phyloP scores from a whole-genome alignment of 2,113 vertebrate genomes.

The Ovis canadensis region DNA sequence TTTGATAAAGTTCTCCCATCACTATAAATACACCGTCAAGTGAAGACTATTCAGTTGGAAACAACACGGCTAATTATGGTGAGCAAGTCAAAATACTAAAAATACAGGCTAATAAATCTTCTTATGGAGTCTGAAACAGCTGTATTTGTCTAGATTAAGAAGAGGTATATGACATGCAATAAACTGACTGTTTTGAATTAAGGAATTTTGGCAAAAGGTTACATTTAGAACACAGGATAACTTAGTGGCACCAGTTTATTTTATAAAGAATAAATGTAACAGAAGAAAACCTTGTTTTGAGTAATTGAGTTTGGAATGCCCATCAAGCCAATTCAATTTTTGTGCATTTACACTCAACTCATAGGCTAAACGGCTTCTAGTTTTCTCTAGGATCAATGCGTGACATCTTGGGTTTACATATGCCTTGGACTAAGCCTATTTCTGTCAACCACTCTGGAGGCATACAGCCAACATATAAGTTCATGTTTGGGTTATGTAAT shows the following conservation, averaged over 20 bases:
- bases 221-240: background rate
- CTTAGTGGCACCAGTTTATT: conserved; percentile 8
- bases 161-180: background rate
- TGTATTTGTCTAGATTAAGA: conserved; percentile 3
- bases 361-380: background rate
- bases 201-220: background rate
- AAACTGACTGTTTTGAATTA: background rate
- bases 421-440: conserved; percentile 36
- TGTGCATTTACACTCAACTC: background rate
- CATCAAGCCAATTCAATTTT: conserved; percentile 33
- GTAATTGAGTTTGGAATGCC: conserved; percentile 36
- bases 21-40: background rate
- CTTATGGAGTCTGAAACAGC: background rate
- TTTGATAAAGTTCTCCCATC: background rate
- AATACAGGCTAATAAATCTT: conserved; percentile 7
- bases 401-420: background rate
- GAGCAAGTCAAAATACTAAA: background rate
- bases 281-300: background rate
- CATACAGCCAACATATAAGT: conserved; percentile 25
- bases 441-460: conserved; percentile 53
- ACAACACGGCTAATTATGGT: background rate
- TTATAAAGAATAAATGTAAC: background rate
- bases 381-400: conserved; percentile 30
- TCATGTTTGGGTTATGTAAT: conserved; percentile 18
- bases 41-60: background rate